Base-by-base conservation (phyloP, 2,888 invertebrate species). In the Chironomus riparius region DNA sequence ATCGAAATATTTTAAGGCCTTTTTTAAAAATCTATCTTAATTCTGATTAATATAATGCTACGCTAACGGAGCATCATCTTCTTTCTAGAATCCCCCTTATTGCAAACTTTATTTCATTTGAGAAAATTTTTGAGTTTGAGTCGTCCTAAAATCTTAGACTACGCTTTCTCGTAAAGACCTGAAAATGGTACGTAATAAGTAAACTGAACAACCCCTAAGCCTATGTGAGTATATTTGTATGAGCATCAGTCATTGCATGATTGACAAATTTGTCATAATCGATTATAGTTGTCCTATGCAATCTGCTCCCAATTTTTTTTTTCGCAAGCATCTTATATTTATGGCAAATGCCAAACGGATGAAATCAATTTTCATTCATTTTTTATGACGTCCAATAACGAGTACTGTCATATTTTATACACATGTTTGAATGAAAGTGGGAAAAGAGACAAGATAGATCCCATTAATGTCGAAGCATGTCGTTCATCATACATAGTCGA, bases 391-490 rank as follows among this genome's bases (percentile, higher is more conserved):
- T n/a, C 68, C 68, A 68, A 22, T 21, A 68, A 38, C 38, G 10
- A 38, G 38, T 38, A 38, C 7, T 38, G 10, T 38, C 38, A 38
- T 38, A 10, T 38, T 38, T 38, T 38, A 38, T 68, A 24, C 21
- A 68, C n/a, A 68, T n/a, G 21, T 24, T 1, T 22, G 22, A 68
- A 38, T 21, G 22, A 22, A n/a, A 68, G 18, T 22, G 24, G 18
- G 13, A 10, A 22, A n/a, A 38, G 38, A 7, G 38, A 38, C 68
- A 68, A 68, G 47, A 47, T 28, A 65, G 22, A 74, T 74, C 24
- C 68, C 68, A 74, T 68, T 74, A 74, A 74, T 69, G 74, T 74
- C 24, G 62, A 68, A 68, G 38, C 38, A 68, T 74, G 65, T 68
- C 76, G 76, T 76, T 48, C 76, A 69, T 76, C 76, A 76, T 50